Base-by-base conservation (phyloP, 2,888 invertebrate species). In the Synergus gifuensis region DNA sequence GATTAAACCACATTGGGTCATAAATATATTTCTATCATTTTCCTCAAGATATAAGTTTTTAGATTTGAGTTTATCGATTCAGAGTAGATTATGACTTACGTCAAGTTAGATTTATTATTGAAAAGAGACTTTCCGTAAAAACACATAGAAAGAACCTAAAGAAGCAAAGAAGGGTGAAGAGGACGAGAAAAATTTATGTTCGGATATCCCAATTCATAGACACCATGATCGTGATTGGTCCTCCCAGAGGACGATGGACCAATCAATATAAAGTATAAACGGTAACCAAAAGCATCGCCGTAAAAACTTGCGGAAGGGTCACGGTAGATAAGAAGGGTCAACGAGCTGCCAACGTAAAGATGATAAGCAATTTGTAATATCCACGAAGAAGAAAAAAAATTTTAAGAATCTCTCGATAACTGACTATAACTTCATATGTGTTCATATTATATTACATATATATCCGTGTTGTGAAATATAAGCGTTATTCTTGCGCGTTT, bases 341-440 rank as follows among this genome's bases (percentile, higher is more conserved):
- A 86, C 86, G 85, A 85, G 86, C 88, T 87, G 88, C 87, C 89
- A 87, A 85, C 86, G 84, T 82, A 76, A 82, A 73, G 80, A 87
- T 88, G 91, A 91, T 91, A 90, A 91, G 89, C 90, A 92, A 92
- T 92, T 92, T 92, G 91, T 92, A 90, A 88, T 84, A 85, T 88
- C 88, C 85, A 84, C 81, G 40, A 77, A 78, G 69, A 77, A 81
- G 83, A 85, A 83, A 84, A 83, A 82, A 82, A 79, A 49, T 60
- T 54, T 22, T 63, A 80, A 83, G 82, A 82, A 84, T 87, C 84
- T 79, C 79, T 84, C 82, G 83, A 81, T 77, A 77, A 64, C 66
- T 79, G 66, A 76, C 67, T 76, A 73, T 79, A n/a, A 22, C 40
- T 67, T 66, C 76, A 77, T 22, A 67, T 66, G 18, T n/a, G 44